Evolutionary conservation across 2,888 invertebrate genomes (phyloP).

Genomic region (Neoitamus cyanurus): DNA sequence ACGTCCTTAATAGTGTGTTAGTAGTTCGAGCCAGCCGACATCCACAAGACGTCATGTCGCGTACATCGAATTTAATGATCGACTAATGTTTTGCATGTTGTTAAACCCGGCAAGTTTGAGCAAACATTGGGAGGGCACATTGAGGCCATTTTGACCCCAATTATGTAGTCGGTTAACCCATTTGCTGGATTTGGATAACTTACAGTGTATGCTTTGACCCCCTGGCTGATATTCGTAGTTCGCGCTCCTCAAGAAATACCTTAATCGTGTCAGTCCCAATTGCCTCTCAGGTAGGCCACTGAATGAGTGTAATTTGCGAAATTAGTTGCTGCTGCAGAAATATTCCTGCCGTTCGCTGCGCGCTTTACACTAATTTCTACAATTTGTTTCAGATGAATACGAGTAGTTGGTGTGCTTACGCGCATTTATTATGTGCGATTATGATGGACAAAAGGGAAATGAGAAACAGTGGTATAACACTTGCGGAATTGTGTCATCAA

Average conservation of each 20-base stretch:
- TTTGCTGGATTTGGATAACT: background rate
- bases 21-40: background rate
- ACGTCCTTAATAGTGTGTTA: conserved; percentile 18
- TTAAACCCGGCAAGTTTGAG: background rate
- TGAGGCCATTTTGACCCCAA: conserved; percentile 29
- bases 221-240: conserved; percentile 7
- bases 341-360: background rate
- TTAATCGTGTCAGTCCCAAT: conserved; percentile 1
- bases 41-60: background rate
- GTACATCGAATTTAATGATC: conserved; percentile 35
- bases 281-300: background rate
- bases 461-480: no score
- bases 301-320: background rate
- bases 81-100: background rate
- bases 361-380: background rate
- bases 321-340: background rate
- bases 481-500: no score
- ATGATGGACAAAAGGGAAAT: no score
- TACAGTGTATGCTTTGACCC: conserved; percentile 2
- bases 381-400: background rate
- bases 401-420: no score
- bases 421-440: no score
- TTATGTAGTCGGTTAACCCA: conserved; percentile 25
- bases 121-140: background rate
- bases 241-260: background rate